A percentile compares a stretch with the other conserved stretches of the same genome.
Evolutionary conservation across 2,113 vertebrate species (phyloP).

Genomic region (Lontra canadensis): DNA sequence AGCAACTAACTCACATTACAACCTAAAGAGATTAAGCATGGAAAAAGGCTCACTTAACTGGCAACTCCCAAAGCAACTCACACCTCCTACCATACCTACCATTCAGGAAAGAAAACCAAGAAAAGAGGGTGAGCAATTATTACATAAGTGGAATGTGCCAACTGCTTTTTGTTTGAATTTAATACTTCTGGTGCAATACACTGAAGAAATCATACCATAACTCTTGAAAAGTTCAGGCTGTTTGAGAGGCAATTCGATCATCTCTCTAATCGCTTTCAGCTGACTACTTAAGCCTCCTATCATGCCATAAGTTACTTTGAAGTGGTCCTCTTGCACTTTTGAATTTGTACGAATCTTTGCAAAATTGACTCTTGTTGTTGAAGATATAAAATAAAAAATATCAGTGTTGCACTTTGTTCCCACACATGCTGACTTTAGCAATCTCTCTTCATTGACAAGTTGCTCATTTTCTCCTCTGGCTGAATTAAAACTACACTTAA

Average conservation of each 20-base stretch:
- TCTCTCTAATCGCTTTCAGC: constrained; percentile 92
- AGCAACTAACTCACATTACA: not conserved
- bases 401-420: constrained; percentile 79
- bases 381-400: constrained; percentile 91
- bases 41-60: not conserved
- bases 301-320: constrained; percentile 92
- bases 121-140: not conserved
- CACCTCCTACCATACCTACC: not conserved
- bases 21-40: not conserved
- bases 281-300: constrained; percentile 94
- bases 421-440: constrained; percentile 57
- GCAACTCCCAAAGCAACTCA: constrained; percentile 4
- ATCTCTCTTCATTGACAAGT: not conserved
- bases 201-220: constrained; percentile 86
- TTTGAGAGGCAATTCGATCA: constrained; percentile 94
- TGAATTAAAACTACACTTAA: not conserved
- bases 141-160: not conserved
- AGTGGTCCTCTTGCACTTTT: constrained; percentile 65
- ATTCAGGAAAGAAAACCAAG: not conserved
- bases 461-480: constrained; percentile 29
- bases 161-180: not conserved
- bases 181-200: not conserved
- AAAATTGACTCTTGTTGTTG: constrained; percentile 87
- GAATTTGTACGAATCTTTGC: constrained; percentile 34
- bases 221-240: constrained; percentile 91